These are phyloP conservation scores for Lochmaea capreae DNA, from an alignment of 2,888 invertebrate species.

Conservation along the genomic window DNA sequence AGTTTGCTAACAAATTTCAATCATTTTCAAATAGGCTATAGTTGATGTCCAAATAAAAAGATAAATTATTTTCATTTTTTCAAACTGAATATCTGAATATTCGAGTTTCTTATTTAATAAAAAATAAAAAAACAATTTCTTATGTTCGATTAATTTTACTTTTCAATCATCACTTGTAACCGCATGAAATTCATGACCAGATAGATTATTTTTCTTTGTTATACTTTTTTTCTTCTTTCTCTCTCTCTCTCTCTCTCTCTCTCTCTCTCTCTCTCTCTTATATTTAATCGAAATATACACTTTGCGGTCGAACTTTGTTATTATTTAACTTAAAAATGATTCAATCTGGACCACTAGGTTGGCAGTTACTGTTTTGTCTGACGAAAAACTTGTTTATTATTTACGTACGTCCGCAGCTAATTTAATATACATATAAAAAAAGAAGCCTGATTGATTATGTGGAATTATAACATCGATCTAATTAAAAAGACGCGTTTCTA, in stretches of 20 bases:
- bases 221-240: conserved; percentile 20
- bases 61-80: too few species aligned
- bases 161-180: conserved; percentile 24
- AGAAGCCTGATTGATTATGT: not conserved
- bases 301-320: not conserved
- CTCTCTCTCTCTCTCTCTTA: not conserved
- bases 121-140: conserved; percentile 12
- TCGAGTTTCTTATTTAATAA: conserved; percentile 2
- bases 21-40: too few species aligned
- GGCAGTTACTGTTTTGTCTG: not conserved
- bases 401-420: not conserved
- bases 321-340: conserved; percentile 4
- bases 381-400: not conserved
- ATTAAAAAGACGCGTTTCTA: not conserved
- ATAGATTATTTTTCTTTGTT: conserved; percentile 12
- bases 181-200: conserved; percentile 26
- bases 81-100: too few species aligned
- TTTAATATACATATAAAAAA: not conserved
- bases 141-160: conserved; percentile 23
- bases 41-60: too few species aligned
- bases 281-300: conserved; percentile 1
- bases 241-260: not conserved
- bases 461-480: not conserved
- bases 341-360: conserved; percentile 1
- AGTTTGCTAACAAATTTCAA: too few species aligned